Base-by-base conservation (phyloP, 1,140 invertebrate genomes). In the Tachypleus tridentatus region DNA sequence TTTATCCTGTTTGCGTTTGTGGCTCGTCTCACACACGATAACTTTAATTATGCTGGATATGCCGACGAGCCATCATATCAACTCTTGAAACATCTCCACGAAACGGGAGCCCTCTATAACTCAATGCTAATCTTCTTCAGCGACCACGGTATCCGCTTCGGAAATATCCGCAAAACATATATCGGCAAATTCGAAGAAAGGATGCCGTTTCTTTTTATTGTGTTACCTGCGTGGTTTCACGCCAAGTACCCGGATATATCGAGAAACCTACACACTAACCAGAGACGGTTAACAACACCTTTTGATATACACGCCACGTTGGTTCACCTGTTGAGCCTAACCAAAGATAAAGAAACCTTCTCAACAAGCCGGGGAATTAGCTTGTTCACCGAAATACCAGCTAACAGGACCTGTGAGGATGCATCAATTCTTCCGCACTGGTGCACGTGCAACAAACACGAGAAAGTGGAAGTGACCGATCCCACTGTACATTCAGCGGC, bases 61-160 rank as follows among this genome's bases (percentile, higher is more conserved):
- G 72, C 75, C 48, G 78, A 79, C 66, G 66, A 68, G 8, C 72
- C 74, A 10, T 72, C 76, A 58, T 64, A 73, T 29, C 67, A 73
- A n/a, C 76, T 79, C 65, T 47, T 72, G 4, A 62, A 50, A 4
- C 60, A 69, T 9, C 64, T 80, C 9, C 66, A 76, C 50, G 67
- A 72, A 5, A 53, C 51, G 50, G 69, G 69, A 5, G 67, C 69
- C 51, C 70, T 82, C 3, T 76, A 81, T 50, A 78, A 82, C 70
- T 84, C 85, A 0, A 74, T 82, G 0, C 74, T 97, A 0, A 80
- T 97, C 47, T 83, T 96, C 47, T 80, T 94, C 68, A 94, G 92
- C 72, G 95, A 98, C 76, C 95, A 98, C 75, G 95, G 94, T 0
- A 87, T 94, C 72, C 77, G 95, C 50, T 97, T 89, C 79, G 93